phyloP scores from a whole-genome alignment of 23 tunicate species.

The Clavelina lepadiformis region DNA sequence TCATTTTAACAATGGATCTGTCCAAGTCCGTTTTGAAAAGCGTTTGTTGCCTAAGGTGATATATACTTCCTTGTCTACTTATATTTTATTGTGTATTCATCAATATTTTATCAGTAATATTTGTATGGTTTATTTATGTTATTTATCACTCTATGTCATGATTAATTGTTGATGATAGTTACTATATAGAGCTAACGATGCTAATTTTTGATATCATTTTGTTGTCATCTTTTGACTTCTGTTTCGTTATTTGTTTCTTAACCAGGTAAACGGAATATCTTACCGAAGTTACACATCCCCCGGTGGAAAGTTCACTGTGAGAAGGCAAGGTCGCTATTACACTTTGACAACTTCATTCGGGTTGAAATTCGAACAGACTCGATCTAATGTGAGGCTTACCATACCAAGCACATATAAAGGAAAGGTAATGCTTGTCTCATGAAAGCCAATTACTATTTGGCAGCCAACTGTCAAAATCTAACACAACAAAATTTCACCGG shows the following conservation, averaged over 20 bases:
- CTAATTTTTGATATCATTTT: no score
- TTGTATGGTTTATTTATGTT: no score
- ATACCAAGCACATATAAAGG: conserved; percentile 42
- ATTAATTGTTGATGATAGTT: no score
- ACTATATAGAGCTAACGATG: no score
- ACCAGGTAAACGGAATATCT: conserved; percentile 37
- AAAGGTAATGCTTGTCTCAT: no score
- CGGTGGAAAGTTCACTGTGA: conserved; percentile 10
- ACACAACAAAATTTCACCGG: no score
- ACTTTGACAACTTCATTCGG: conserved; percentile 31
- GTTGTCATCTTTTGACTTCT: no score
- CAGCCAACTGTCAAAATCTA: no score
- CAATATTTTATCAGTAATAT: not conserved
- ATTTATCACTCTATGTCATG: no score
- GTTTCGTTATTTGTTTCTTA: not conserved
- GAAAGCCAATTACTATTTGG: no score
- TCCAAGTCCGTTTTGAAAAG: conserved; percentile 18
- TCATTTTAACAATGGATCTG: conserved; percentile 14
- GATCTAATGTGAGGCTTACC: conserved; percentile 27
- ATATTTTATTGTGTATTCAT: not conserved
- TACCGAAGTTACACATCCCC: conserved; percentile 13
- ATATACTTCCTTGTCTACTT: not conserved
- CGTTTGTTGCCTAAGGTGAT: conserved; percentile 29
- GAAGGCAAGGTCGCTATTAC: conserved; percentile 34
- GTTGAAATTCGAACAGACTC: conserved; percentile 22